Conservation (phyloP, 2,888 invertebrate species). For the Dryobotodes eremita region DNA sequence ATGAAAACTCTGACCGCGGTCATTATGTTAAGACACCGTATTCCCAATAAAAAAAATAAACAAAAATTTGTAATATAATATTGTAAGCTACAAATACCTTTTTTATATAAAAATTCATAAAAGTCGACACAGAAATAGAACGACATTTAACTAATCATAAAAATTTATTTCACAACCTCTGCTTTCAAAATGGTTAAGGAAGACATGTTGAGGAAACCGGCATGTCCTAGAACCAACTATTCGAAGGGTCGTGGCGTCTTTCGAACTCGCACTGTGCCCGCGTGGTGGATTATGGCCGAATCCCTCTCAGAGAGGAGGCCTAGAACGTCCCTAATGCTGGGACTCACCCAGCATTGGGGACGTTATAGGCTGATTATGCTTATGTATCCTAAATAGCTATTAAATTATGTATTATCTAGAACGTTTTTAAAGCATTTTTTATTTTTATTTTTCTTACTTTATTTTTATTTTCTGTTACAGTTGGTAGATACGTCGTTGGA, state of each 20-base stretch:
- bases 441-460: background rate
- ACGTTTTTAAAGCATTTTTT: background rate
- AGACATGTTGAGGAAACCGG: too few species aligned
- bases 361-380: background rate
- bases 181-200: background rate
- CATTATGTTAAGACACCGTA: too few species aligned
- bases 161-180: background rate
- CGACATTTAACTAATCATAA: background rate
- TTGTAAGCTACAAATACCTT: too few species aligned
- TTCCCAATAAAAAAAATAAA: too few species aligned
- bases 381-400: background rate
- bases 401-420: background rate
- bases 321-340: too few species aligned
- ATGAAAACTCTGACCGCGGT: too few species aligned
- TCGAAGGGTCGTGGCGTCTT: background rate
- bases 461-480: conserved; percentile 26
- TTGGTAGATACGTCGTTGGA: conserved; percentile 22
- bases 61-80: too few species aligned
- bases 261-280: background rate
- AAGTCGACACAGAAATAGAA: background rate
- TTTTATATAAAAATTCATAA: too few species aligned
- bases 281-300: background rate
- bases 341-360: background rate
- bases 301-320: background rate
- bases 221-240: background rate